Evolutionary conservation across 2,113 vertebrate species (phyloP).

Genomic region (Macrotis lagotis): DNA sequence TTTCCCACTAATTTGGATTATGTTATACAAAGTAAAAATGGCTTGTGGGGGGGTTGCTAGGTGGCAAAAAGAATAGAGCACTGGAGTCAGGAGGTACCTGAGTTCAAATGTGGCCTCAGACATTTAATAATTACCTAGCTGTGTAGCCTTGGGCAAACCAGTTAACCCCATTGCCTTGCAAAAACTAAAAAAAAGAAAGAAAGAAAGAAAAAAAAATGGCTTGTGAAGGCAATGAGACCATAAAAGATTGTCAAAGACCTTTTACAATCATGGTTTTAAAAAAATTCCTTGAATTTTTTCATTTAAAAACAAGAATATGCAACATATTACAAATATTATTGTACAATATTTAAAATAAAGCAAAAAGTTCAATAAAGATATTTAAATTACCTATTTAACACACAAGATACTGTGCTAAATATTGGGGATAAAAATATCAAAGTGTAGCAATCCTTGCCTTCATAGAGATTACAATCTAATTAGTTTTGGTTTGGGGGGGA

Average conservation of each 20-base stretch:
- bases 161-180: too few relatives aligned
- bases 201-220: too few relatives aligned
- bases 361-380: constrained; percentile 8
- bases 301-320: constrained; percentile 37
- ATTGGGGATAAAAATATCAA: background rate
- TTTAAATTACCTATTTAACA: background rate
- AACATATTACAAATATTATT: constrained; percentile 1
- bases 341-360: constrained; percentile 34
- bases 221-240: constrained; percentile 23
- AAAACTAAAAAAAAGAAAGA: too few relatives aligned
- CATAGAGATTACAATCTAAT: background rate
- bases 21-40: constrained; percentile 38
- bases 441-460: background rate
- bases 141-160: too few relatives aligned
- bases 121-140: too few relatives aligned
- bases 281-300: background rate
- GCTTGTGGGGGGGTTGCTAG: too few relatives aligned
- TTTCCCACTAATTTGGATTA: constrained; percentile 66
- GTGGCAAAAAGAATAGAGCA: too few relatives aligned
- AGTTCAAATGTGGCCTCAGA: too few relatives aligned
- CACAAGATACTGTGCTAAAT: background rate
- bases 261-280: background rate
- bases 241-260: background rate
- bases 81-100: too few relatives aligned
- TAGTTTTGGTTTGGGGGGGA: background rate